Conservation (phyloP, 2,113 vertebrate species). For the Ibidorhyncha struthersii region DNA sequence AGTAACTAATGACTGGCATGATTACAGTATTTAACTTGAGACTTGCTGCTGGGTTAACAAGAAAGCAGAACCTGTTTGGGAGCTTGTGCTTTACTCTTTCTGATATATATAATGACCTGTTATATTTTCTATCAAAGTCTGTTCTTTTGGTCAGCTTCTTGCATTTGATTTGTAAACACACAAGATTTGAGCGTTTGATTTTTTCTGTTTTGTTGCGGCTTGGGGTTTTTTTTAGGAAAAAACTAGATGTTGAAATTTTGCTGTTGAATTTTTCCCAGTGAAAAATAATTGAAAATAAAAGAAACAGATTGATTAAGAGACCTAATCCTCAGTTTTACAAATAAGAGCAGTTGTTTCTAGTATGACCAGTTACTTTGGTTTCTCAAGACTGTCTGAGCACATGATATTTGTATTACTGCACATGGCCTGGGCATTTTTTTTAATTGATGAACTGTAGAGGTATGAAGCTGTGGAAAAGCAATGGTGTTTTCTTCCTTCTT, state of each 20-base stretch:
- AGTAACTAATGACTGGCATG: constrained; percentile 55
- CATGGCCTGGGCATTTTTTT: background rate
- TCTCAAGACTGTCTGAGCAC: background rate
- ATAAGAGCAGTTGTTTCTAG: background rate
- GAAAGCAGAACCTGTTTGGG: constrained; percentile 18
- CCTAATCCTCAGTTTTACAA: background rate
- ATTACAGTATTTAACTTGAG: constrained; percentile 43
- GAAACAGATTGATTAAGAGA: background rate
- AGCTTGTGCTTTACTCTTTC: background rate
- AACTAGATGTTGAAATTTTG: background rate
- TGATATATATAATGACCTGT: background rate
- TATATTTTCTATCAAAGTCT: background rate
- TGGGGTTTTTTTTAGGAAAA: background rate
- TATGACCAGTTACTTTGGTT: background rate
- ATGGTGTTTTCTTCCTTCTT: background rate
- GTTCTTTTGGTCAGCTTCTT: background rate
- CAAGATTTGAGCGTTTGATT: background rate
- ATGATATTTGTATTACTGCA: background rate
- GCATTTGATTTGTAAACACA: background rate
- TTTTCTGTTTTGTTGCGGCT: background rate
- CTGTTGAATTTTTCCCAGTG: background rate
- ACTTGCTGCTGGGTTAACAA: constrained; percentile 21
- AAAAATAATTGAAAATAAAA: background rate
- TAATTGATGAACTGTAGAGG: background rate
- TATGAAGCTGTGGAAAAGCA: background rate